Evolutionary conservation across 2,113 vertebrate genomes (phyloP).

Genomic region (Vombatus ursinus): DNA sequence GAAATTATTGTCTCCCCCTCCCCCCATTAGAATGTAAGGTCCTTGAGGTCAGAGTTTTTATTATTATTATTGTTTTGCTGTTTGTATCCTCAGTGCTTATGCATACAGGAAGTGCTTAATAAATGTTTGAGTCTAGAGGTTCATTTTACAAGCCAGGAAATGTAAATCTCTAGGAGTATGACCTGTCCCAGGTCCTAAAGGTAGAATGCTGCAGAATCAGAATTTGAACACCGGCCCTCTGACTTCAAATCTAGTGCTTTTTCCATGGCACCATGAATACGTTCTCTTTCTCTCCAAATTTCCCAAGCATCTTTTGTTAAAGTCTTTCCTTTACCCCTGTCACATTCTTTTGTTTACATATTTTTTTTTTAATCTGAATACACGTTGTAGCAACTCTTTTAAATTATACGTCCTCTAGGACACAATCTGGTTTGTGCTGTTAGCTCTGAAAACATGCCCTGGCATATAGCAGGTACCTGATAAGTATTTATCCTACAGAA

Average conservation of each 20-base stretch:
- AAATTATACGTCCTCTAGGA: background rate
- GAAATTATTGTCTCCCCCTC: background rate
- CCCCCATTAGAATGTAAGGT: background rate
- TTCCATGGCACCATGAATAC: background rate
- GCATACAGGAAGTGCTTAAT: background rate
- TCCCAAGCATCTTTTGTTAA: background rate
- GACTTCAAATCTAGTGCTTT: background rate
- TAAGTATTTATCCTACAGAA: background rate
- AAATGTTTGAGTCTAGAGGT: background rate
- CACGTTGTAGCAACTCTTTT: background rate
- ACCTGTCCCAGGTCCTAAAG: background rate
- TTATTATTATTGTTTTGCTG: background rate
- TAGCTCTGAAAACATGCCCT: background rate
- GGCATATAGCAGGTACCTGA: background rate
- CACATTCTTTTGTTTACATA: background rate
- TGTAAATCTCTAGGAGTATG: background rate
- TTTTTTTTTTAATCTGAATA: background rate
- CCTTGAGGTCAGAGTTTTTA: background rate
- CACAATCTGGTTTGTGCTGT: background rate
- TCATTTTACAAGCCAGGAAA: background rate
- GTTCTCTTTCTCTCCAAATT: background rate
- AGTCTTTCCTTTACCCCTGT: background rate
- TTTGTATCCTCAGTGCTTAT: background rate
- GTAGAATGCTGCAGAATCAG: background rate
- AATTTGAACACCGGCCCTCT: background rate